Percentiles rank a stretch among this genome's conserved stretches.
These are phyloP conservation scores for Heptranchias perlo DNA, from an alignment of 2,113 vertebrate genomes.

Conservation along the genomic window DNA sequence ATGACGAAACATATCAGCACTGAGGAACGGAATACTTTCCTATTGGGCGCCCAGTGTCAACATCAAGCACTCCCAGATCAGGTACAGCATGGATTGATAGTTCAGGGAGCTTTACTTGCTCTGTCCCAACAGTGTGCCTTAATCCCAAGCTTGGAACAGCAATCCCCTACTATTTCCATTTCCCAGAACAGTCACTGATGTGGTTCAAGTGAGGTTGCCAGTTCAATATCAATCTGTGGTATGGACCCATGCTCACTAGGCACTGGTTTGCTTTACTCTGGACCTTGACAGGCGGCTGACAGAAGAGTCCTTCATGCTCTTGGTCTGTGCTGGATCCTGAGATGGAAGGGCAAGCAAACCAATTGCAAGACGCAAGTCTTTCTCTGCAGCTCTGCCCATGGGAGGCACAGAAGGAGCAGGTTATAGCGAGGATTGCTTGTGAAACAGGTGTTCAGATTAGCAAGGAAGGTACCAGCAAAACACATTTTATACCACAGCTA, in stretches of 20 bases:
- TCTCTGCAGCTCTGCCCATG: not conserved
- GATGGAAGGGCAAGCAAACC: not conserved
- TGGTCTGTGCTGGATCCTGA: not conserved
- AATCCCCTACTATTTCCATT: not conserved
- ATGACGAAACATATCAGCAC: not conserved
- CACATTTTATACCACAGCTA: conserved; percentile 1
- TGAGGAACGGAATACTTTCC: not conserved
- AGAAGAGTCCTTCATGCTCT: not conserved
- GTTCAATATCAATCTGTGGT: not conserved
- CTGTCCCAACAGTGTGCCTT: not conserved
- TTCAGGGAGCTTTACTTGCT: not conserved
- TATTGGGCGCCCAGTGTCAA: not conserved
- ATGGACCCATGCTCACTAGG: not conserved
- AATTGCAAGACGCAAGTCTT: not conserved
- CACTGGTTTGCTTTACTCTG: too few species aligned
- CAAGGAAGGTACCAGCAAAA: not conserved
- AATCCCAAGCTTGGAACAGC: not conserved
- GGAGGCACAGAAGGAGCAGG: not conserved
- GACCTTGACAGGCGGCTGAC: not conserved
- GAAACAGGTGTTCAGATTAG: not conserved
- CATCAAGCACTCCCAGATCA: not conserved
- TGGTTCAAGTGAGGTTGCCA: not conserved
- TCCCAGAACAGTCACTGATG: not conserved
- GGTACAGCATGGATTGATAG: not conserved
- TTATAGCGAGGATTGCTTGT: not conserved